These are phyloP conservation scores for Drymonia ruficornis DNA, from an alignment of 2,888 invertebrate species.

Conservation along the genomic window DNA sequence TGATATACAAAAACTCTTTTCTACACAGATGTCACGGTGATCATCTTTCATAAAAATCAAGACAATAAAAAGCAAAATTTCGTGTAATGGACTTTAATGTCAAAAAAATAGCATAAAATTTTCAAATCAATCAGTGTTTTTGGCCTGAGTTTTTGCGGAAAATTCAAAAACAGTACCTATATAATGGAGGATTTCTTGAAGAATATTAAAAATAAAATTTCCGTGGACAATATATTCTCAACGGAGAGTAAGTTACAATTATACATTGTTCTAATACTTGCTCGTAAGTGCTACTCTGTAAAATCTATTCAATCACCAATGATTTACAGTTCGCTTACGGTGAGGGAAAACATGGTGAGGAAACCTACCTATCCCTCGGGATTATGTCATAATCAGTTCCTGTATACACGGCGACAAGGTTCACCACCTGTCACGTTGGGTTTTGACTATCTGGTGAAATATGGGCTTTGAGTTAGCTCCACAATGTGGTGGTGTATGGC, in stretches of 20 bases:
- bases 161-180: slow-evolving; percentile 6
- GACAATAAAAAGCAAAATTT: not conserved
- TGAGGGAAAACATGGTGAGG: no score
- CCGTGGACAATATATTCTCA: slow-evolving; percentile 47
- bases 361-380: no score
- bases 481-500: no score
- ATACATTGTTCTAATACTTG: no score
- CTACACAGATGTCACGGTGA: not conserved
- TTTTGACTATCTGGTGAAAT: no score
- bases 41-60: not conserved
- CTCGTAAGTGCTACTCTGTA: no score
- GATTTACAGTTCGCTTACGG: no score
- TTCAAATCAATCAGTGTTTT: not conserved
- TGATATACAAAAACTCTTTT: not conserved
- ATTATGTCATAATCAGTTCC: no score
- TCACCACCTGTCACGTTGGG: no score
- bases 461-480: no score
- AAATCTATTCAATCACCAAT: no score
- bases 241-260: slow-evolving; percentile 47
- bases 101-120: not conserved
- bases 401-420: no score
- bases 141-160: not conserved
- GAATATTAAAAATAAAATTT: slow-evolving; percentile 52
- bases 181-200: slow-evolving; percentile 63
- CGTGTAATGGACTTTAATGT: not conserved